Percentiles rank a stretch among this genome's conserved stretches.
phyloP scores from a whole-genome alignment of 2,888 invertebrate genomes.

The Plagodis pulveraria region DNA sequence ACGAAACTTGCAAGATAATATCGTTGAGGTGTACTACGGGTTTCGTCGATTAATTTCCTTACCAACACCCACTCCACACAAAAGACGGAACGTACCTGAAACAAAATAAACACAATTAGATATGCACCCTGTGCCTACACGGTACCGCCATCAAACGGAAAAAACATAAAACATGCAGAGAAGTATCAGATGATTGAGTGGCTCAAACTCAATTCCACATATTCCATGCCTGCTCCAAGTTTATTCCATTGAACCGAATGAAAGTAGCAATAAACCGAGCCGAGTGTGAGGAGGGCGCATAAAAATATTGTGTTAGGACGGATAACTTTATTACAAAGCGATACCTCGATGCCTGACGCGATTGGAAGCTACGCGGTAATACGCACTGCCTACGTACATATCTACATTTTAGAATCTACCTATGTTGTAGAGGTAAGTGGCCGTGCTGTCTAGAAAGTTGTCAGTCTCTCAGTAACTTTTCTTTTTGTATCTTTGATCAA shows the following conservation, averaged over 20 bases:
- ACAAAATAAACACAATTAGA: conserved; percentile 19
- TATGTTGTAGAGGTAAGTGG: too few relatives aligned
- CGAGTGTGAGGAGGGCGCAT: conserved; percentile 47
- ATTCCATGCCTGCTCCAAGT: conserved; percentile 35
- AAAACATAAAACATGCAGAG: conserved; percentile 17
- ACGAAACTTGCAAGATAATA: too few relatives aligned
- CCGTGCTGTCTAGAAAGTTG: too few relatives aligned
- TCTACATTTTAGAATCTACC: too few relatives aligned
- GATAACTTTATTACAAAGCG: conserved; percentile 55
- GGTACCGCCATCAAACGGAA: conserved; percentile 1
- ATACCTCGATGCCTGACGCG: conserved; percentile 26
- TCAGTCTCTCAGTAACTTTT: too few relatives aligned
- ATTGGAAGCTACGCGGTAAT: conserved; percentile 16
- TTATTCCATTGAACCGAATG: conserved; percentile 52
- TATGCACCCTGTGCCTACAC: neutral
- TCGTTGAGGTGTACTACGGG: too few relatives aligned
- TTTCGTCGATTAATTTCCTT: too few relatives aligned
- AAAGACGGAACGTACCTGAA: conserved; percentile 23
- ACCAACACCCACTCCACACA: too few relatives aligned
- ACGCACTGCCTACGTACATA: neutral
- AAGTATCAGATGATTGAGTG: conserved; percentile 32
- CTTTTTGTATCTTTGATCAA: too few relatives aligned
- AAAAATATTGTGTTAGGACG: conserved; percentile 63
- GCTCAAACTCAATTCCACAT: conserved; percentile 37
- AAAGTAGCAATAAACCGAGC: conserved; percentile 50